Evolutionary conservation across 53 echinoderm and acorn worm species (phyloP), one percentile per base, ranked within the genome.

Genomic region (Echinarachnius parma): DNA sequence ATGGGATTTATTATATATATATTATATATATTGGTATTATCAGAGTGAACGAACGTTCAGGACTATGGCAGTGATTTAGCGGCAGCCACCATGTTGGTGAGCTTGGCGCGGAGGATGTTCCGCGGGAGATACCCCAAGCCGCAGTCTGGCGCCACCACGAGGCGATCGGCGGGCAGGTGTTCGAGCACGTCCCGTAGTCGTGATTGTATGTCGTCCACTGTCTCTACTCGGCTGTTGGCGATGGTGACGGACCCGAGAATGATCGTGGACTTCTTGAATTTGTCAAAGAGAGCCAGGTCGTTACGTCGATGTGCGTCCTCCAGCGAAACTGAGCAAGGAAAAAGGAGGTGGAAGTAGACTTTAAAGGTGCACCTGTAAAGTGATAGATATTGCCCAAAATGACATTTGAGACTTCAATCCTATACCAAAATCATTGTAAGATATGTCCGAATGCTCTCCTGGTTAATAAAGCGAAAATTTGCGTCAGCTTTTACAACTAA

Each of bases 301-400:
- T 89, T 89, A 9, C 66, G 52, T 22, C 84, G 78, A 24, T 89
- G 85, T 0, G 89, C 71, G 55, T 89, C 89, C 50, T 89, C 89
- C 4, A 89, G 81, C 16, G 89, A 89, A 78, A 89, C 85, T 85
- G 56, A 16, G 27, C 13, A 52, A 28, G 16, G 14, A 74, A n/a
- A 67, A 25, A 59, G 18, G 11, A 49, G 39, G 13, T 39, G 13
- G 7, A 39, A 39, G n/a, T n/a, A n/a, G n/a, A n/a, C n/a, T n/a
- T n/a, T n/a, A n/a, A n/a, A n/a, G n/a, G n/a, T n/a, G n/a, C n/a
- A n/a, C n/a, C n/a, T n/a, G n/a, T n/a, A n/a, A n/a, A n/a, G n/a
- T n/a, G n/a, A n/a, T n/a, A n/a, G n/a, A n/a, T n/a, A n/a, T n/a
- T n/a, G n/a, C n/a, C n/a, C n/a, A n/a, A n/a, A n/a, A n/a, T n/a